Evolutionary conservation across 1,140 invertebrate species (phyloP), one percentile per base, ranked within the genome.

Genomic region (Danaus melanippus): DNA sequence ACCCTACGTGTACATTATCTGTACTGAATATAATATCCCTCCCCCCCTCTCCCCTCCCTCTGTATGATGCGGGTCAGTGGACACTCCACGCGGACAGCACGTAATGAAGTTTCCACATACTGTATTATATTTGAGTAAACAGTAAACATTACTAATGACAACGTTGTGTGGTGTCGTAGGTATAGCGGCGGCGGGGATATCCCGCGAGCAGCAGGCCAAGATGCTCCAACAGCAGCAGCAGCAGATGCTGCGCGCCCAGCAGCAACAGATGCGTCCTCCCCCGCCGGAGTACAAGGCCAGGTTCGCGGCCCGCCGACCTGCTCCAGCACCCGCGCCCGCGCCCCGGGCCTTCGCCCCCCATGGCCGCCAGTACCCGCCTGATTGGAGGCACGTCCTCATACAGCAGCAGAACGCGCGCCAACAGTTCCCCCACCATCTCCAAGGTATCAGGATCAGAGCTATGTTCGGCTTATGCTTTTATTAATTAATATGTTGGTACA

Each of bases 211-310:
- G 56, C 91, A 91, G 67, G 90, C 90, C 4, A 92, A 92, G 64
- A 84, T 91, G 62, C 71, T 92, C 60, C 90, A 91, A 58, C 89
- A 89, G 50, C 89, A 91, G 54, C 87, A 87, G 56, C 86, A 88
- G 66, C 86, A 89, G 55, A 88, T 90, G 82, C 62, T 89, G 72
- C 84, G 89, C 39, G 88, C 88, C 17, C 89, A 90, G 66, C 89
- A 89, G 68, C 79, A 86, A 47, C 76, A 89, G 86, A 86, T 88
- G 77, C 87, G 92, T 46, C 92, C 92, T 10, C 93, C 93, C 12
- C 93, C 92, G 21, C 93, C 92, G 1, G 92, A 94, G 74, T 93
- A 94, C 79, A 94, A 93, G 84, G 89, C 91, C 87, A 69, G 91
- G 85, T 79, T 90, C 91, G 86, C 90, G 90, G 63, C 76, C 68